These are phyloP conservation scores for Pararge aegeria DNA, from an alignment of 1,140 invertebrate genomes.

Conservation along the genomic window DNA sequence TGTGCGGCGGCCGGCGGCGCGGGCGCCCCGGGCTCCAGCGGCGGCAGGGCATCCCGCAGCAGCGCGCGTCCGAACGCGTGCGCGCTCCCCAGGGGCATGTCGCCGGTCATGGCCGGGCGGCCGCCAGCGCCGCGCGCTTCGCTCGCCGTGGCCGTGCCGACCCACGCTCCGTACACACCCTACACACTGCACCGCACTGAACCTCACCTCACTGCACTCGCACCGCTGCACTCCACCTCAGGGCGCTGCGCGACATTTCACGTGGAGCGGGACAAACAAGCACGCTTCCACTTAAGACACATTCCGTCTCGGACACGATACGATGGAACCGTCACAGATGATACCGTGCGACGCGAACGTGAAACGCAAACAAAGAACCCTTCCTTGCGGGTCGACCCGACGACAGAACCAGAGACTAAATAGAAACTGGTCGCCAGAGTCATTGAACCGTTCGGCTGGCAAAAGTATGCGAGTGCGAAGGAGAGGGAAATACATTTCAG, in stretches of 20 bases:
- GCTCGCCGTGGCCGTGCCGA: constrained; percentile 72
- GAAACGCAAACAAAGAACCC: constrained; percentile 79
- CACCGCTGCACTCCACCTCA: constrained; percentile 69
- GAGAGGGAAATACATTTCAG: constrained; percentile 39
- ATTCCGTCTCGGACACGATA: constrained; percentile 70
- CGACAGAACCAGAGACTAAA: constrained; percentile 79
- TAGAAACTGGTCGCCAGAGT: constrained; percentile 78
- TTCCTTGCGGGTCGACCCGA: constrained; percentile 65
- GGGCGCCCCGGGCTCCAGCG: constrained; percentile 67
- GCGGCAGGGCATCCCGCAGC: constrained; percentile 71
- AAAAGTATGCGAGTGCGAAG: constrained; percentile 59
- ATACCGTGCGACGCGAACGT: constrained; percentile 73
- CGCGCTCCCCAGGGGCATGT: constrained; percentile 75
- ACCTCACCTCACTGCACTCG: constrained; percentile 77
- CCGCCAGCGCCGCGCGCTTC: constrained; percentile 70
- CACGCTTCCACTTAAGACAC: constrained; percentile 74
- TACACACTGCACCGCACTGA: constrained; percentile 55
- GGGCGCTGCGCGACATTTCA: constrained; percentile 69
- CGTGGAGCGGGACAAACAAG: constrained; percentile 69
- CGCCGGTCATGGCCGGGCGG: constrained; percentile 74
- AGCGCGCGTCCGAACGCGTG: constrained; percentile 73
- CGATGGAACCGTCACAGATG: constrained; percentile 59
- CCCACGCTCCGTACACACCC: constrained; percentile 64
- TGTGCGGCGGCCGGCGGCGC: constrained; percentile 62
- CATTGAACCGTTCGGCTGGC: constrained; percentile 76